Base-by-base conservation (phyloP, 2,888 invertebrate genomes). In the Molanna angustata region DNA sequence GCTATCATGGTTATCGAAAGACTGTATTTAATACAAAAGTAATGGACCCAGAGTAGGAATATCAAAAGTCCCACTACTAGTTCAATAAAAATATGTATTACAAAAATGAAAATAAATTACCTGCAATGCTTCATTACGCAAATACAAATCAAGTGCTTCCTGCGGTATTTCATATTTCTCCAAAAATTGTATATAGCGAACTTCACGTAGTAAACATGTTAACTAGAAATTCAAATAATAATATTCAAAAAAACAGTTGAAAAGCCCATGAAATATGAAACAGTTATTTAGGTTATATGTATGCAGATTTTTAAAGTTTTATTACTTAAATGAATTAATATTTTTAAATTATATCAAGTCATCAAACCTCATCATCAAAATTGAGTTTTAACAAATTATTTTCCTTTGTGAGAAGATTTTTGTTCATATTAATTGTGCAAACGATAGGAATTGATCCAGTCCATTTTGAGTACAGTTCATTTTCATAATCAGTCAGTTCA, bases 131-230 rank as follows among this genome's bases (percentile, higher is more conserved):
- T 90, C 86, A 61, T 84, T 81, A 50, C 84, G 78, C 0, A 74
- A 75, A 64, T 83, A 90, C 35, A 94, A 73, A 16, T 80, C 78
- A 11, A 76, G 61, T 0, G 86, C 85, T 46, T 82, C 80, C 1
- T 73, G 65, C 0, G 84, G 83, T 52, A 90, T 73, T 18, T 83
- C 78, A 53, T 80, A 81, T 59, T 80, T 79, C 0, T 81, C 79
- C 62, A 89, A 73, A 56, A 84, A 78, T 48, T 82, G 80, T 73
- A 93, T 75, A 63, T 91, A 92, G 52, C 86, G 85, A 22, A 90
- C 86, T 74, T 95, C 94, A 47, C 86, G 80, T n/a, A 95, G 69
- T 13, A 89, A 75, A 59, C 83, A 82, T 37, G 79, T 80, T 33
- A 95, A 72, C 83, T 86, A 69, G 35, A 67, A 66, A 52, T 37